A percentile compares a stretch with the other conserved stretches of the same genome.
Conservation (phyloP, 2,888 invertebrate genomes). For the Ophioninae sp. region DNA sequence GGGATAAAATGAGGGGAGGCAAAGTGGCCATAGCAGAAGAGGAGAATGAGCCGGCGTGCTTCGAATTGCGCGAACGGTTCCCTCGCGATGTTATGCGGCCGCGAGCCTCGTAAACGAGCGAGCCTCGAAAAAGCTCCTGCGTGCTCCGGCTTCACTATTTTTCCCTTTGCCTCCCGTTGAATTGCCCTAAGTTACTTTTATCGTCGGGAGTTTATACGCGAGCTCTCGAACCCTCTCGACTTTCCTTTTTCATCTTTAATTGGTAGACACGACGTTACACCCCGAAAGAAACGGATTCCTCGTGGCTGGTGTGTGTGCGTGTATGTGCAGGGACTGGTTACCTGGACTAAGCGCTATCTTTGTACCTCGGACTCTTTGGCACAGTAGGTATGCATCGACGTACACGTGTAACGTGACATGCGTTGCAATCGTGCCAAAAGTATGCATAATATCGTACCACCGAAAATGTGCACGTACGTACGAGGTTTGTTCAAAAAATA, state of each 20-base stretch:
- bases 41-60: constrained; percentile 49
- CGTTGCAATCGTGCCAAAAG: constrained; percentile 38
- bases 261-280: constrained; percentile 58
- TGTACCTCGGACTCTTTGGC: constrained; percentile 48
- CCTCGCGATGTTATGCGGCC: constrained; percentile 34
- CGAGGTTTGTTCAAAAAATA: background rate
- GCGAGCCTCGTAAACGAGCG: constrained; percentile 35
- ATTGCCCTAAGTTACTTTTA: constrained; percentile 47
- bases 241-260: constrained; percentile 57
- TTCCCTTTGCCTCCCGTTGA: constrained; percentile 26
- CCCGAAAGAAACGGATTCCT: constrained; percentile 60
- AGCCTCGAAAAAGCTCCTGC: constrained; percentile 60
- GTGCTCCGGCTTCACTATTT: constrained; percentile 49
- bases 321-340: constrained; percentile 15
- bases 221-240: constrained; percentile 6
- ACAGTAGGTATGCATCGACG: constrained; percentile 36
- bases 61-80: constrained; percentile 56
- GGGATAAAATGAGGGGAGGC: background rate
- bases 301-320: constrained; percentile 27
- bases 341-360: constrained; percentile 55
- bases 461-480: constrained; percentile 8
- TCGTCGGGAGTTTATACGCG: constrained; percentile 30
- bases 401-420: constrained; percentile 30
- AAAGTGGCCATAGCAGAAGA: constrained; percentile 24
- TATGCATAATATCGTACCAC: constrained; percentile 19